Base-by-base conservation (phyloP, 2,888 invertebrate genomes). In the Drosophila incognita region DNA sequence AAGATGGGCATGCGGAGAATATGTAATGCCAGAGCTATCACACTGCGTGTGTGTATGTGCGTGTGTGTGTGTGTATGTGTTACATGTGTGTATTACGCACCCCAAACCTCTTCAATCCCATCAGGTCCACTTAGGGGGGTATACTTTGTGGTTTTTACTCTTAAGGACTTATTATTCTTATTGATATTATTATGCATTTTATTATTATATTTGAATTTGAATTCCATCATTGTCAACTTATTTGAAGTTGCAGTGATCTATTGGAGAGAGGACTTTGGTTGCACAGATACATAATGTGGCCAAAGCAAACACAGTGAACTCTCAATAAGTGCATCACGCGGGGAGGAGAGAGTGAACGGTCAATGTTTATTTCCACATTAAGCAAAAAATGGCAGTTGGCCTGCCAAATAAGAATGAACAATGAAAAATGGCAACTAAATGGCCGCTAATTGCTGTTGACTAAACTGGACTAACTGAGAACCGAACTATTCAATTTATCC, bases 401-500 rank as follows among this genome's bases (percentile, higher is more conserved):
- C 40, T 8, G 46, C 46, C 46, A 46, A 46, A 46, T 24, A 46
- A 15, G 2, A 46, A 4, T 24, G 46, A 24, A 11, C 54, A 53
- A 42, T 33, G 46, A 57, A 51, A 35, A 57, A 33, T 66, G 65
- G 42, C 52, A 54, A 8, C 58, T 63, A 59, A 80, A 76, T 72
- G 57, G 60, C 21, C 58, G 72, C 80, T 76, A 79, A 79, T 80
- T 80, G 80, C 67, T 80, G 69, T 80, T 72, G 71, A 76, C 48
- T 61, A 42, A 69, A 80, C 38, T 38, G 38, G 38, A 13, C 54
- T 62, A 36, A 61, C 52, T 60, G 56, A 57, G 54, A 59, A 56
- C 49, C 59, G 57, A 58, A 61, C 60, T 53, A 29, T 68, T 57
- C 27, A 48, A 38, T 29, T 49, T 21, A 15, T 33, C 21, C 31